phyloP scores from a whole-genome alignment of 2,888 invertebrate species.

The Nesidiocoris tenuis region DNA sequence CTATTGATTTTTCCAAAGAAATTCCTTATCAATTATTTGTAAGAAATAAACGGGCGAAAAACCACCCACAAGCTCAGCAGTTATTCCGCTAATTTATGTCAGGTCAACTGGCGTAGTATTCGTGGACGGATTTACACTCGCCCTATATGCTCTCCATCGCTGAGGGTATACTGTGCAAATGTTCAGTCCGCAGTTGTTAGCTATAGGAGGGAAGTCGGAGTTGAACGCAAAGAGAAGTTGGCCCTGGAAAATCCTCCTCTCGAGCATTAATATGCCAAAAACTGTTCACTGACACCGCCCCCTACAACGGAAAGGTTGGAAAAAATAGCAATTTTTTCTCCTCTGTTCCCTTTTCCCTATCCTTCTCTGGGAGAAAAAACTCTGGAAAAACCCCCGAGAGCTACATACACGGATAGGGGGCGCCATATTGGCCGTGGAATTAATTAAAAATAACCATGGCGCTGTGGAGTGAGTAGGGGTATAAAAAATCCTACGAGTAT shows the following conservation, averaged over 20 bases:
- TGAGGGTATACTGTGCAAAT: not conserved
- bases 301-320: slow-evolving; percentile 1
- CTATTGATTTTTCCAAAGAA: too few relatives aligned
- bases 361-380: slow-evolving; percentile 6
- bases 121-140: too few relatives aligned
- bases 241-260: slow-evolving; percentile 14
- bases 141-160: too few relatives aligned
- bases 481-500: not conserved
- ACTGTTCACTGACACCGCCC: slow-evolving; percentile 42
- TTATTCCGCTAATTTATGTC: too few relatives aligned
- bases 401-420: slow-evolving; percentile 34
- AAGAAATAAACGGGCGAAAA: too few relatives aligned
- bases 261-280: slow-evolving; percentile 42
- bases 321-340: slow-evolving; percentile 35
- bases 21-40: too few relatives aligned
- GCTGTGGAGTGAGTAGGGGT: slow-evolving; percentile 1
- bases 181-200: not conserved
- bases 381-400: slow-evolving; percentile 27
- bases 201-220: not conserved
- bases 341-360: not conserved
- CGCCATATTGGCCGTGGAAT: slow-evolving; percentile 49
- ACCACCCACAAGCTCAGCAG: too few relatives aligned
- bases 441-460: slow-evolving; percentile 50
- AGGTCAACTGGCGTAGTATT: too few relatives aligned
- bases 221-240: not conserved